Evolutionary conservation across 2,797 vertebrate genomes (phyloP), one percentile per base, ranked within the genome.

Genomic region (Oreochromis mossambicus): DNA sequence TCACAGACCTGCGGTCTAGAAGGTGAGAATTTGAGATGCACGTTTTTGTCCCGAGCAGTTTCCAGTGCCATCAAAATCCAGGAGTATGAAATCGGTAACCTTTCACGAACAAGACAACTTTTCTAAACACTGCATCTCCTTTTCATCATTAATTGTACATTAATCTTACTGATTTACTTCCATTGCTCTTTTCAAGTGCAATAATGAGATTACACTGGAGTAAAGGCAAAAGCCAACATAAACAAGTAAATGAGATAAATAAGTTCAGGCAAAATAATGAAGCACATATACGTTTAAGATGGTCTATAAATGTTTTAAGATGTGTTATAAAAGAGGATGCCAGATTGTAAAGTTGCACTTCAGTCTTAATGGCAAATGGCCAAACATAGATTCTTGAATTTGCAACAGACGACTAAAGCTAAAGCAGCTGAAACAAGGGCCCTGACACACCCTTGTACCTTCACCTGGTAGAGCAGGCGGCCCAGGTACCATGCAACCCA

Each of bases 1-100:
- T 99, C 98, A 0, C 97, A 98, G 92, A 97, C 96, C 6, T 99
- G 98, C 77, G 98, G 98, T 48, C 96, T 99, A 13, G 96, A 98
- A 86, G 98, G 98, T 99, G 86, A 92, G 77, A 46, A 13, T 7
- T 8, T n/a, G 14, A 21, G 17, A 26, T 7, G 7, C 32, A 14
- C 7, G 19, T 19, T 73, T 73, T 7, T 29, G 6, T 48, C 41
- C 14, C 24, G 9, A 48, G 24, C 15, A 48, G 24, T 4, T 73
- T 75, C 43, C 68, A 3, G 10, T 48, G 1, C 24, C 19, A 38
- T 73, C 3, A 26, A 36, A 51, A 17, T 12, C 34, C 8, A 8
- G 4, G 63, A 24, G 56, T 61, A 61, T 5, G 78, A 34, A 80
- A 54, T 38, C 10, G 13, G 24, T 79, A 50, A 55, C 52, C 68